Conservation (phyloP, 1,140 invertebrate species). For the Teleogryllus occipitalis region DNA sequence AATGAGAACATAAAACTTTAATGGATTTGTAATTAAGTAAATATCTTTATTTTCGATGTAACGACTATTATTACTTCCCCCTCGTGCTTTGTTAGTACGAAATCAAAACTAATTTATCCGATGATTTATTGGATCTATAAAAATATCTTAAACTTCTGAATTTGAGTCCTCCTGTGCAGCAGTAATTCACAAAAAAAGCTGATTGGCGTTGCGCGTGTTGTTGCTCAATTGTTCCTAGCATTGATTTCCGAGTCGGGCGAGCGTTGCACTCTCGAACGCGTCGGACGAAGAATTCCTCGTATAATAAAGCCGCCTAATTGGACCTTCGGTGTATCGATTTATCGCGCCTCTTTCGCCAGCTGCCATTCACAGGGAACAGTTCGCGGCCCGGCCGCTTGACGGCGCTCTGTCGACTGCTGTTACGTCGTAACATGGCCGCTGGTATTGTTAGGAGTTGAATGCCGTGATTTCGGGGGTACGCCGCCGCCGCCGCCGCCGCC, state of each 20-base stretch:
- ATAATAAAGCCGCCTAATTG: not conserved
- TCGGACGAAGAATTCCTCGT: not conserved
- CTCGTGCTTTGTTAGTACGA: too few relatives aligned
- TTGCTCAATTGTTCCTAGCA: not conserved
- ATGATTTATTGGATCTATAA: too few relatives aligned
- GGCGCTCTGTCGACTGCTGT: not conserved
- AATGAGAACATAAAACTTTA: too few relatives aligned
- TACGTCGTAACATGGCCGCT: not conserved
- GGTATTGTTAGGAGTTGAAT: not conserved
- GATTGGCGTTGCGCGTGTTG: too few relatives aligned
- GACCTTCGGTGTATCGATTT: not conserved
- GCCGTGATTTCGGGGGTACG: not conserved
- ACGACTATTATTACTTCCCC: too few relatives aligned
- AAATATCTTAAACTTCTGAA: too few relatives aligned
- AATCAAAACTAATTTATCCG: too few relatives aligned
- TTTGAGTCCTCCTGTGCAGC: too few relatives aligned
- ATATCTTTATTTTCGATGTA: too few relatives aligned
- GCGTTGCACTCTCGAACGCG: not conserved
- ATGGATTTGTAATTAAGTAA: too few relatives aligned
- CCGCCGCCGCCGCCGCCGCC: too few relatives aligned
- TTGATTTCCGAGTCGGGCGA: not conserved
- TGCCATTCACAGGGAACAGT: not conserved
- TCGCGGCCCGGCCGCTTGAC: not conserved
- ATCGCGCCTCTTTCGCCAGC: not conserved
- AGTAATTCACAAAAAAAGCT: too few relatives aligned